A percentile compares a stretch with the other conserved stretches of the same genome.
These are phyloP conservation scores for Calameuta pallipes DNA, from an alignment of 2,888 invertebrate species.

Conservation along the genomic window DNA sequence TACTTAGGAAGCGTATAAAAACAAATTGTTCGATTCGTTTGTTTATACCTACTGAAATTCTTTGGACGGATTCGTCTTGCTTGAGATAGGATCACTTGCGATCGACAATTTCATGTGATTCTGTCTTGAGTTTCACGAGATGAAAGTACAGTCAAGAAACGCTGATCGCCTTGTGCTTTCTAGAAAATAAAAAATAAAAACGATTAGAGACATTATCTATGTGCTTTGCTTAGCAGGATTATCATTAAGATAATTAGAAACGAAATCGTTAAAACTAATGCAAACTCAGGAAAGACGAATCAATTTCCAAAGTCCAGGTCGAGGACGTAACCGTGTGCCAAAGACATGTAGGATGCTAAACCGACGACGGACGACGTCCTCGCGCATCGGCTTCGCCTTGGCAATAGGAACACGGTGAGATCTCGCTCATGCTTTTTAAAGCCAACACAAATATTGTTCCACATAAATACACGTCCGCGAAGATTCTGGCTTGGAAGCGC, in stretches of 20 bases:
- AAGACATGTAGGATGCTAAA: slow-evolving; percentile 14
- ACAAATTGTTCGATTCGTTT: slow-evolving; percentile 52
- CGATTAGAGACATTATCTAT: too few relatives aligned
- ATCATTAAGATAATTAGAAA: too few relatives aligned
- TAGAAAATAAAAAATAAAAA: too few relatives aligned
- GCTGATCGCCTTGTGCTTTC: too few relatives aligned
- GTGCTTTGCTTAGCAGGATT: too few relatives aligned
- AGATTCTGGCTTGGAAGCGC: slow-evolving; percentile 11
- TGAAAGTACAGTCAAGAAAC: neutral
- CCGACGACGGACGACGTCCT: slow-evolving; percentile 47
- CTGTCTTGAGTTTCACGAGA: slow-evolving; percentile 1
- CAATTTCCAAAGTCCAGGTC: neutral
- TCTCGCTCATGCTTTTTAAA: slow-evolving; percentile 43
- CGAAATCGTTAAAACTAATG: too few relatives aligned
- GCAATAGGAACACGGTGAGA: slow-evolving; percentile 31
- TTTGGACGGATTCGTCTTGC: neutral
- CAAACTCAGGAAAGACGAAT: neutral
- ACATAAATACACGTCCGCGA: slow-evolving; percentile 46
- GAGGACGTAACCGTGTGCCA: slow-evolving; percentile 2
- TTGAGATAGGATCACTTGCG: too few relatives aligned
- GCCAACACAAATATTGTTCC: slow-evolving; percentile 55
- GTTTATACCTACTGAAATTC: slow-evolving; percentile 34
- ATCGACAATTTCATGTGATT: too few relatives aligned
- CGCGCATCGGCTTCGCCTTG: slow-evolving; percentile 29
- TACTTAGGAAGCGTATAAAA: slow-evolving; percentile 48